phyloP scores from a whole-genome alignment of 1,140 invertebrate species.

The Plodia interpunctella region DNA sequence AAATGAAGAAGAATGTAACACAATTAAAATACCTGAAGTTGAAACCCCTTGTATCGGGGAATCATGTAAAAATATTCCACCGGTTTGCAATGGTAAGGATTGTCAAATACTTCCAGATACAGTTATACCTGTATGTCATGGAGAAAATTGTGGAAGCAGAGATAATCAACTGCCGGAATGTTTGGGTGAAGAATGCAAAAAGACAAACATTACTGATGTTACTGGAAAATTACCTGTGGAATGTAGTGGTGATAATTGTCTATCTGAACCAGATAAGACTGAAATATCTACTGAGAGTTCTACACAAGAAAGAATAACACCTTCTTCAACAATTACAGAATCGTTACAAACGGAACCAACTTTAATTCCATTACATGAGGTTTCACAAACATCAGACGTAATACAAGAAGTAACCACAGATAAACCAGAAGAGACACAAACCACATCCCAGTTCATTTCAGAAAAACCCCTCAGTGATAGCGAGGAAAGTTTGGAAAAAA shows the following conservation, averaged over 20 bases:
- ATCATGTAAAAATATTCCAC: conserved; percentile 17
- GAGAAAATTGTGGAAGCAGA: conserved; percentile 26
- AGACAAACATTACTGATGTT: conserved; percentile 35
- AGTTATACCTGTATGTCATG: conserved; percentile 21
- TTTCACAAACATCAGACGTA: neutral
- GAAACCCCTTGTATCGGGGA: conserved; percentile 21
- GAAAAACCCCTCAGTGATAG: neutral
- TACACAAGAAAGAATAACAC: neutral
- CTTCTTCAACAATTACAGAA: neutral
- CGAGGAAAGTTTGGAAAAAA: neutral
- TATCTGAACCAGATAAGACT: conserved; percentile 20
- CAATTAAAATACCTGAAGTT: conserved; percentile 13
- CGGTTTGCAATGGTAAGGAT: conserved; percentile 14
- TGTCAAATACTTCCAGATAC: neutral
- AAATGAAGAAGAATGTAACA: conserved; percentile 18
- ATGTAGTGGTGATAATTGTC: conserved; percentile 39
- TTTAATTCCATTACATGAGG: neutral
- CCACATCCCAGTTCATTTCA: neutral
- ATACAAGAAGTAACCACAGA: neutral
- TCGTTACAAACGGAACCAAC: neutral
- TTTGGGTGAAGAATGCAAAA: conserved; percentile 43
- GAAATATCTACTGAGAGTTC: conserved; percentile 14
- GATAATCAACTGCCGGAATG: conserved; percentile 35
- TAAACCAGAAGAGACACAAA: neutral
- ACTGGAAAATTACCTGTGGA: conserved; percentile 23